phyloP scores from a whole-genome alignment of 2,888 invertebrate species.

The Tuta absoluta region DNA sequence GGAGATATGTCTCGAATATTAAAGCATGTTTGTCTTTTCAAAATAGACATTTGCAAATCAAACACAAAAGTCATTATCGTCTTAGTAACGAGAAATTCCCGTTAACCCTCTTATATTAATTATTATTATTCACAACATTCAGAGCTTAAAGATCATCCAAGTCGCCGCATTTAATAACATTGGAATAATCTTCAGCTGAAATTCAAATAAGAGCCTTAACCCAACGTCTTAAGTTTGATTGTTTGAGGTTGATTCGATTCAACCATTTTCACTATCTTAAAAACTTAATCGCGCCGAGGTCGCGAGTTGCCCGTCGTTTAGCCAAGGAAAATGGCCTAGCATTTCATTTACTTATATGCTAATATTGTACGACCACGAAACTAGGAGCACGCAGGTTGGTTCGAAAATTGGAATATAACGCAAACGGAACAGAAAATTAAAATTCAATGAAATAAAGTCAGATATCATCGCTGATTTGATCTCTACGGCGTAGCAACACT shows the following conservation, averaged over 20 bases:
- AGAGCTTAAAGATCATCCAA: not conserved
- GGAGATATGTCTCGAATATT: not conserved
- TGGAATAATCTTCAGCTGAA: conserved; percentile 8
- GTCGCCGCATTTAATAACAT: not conserved
- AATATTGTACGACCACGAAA: conserved; percentile 52
- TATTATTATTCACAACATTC: not conserved
- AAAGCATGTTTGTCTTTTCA: not conserved
- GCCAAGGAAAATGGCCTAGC: conserved; percentile 50
- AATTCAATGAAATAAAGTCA: conserved; percentile 31
- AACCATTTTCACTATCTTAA: conserved; percentile 50
- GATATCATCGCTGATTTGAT: not conserved
- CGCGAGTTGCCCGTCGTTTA: conserved; percentile 41
- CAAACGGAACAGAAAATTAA: conserved; percentile 43
- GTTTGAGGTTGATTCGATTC: conserved; percentile 31
- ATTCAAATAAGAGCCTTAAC: conserved; percentile 17
- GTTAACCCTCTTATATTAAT: not conserved
- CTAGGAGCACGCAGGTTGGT: conserved; percentile 30
- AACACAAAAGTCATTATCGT: too few relatives aligned
- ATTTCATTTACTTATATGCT: conserved; percentile 74
- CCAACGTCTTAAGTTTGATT: conserved; percentile 20
- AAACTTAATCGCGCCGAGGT: conserved; percentile 53
- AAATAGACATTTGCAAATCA: not conserved
- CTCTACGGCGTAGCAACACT: not conserved
- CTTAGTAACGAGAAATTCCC: not conserved
- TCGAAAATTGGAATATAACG: not conserved